phyloP scores from a whole-genome alignment of 2,113 vertebrate genomes.

The cattle (Bos taurus) region DNA sequence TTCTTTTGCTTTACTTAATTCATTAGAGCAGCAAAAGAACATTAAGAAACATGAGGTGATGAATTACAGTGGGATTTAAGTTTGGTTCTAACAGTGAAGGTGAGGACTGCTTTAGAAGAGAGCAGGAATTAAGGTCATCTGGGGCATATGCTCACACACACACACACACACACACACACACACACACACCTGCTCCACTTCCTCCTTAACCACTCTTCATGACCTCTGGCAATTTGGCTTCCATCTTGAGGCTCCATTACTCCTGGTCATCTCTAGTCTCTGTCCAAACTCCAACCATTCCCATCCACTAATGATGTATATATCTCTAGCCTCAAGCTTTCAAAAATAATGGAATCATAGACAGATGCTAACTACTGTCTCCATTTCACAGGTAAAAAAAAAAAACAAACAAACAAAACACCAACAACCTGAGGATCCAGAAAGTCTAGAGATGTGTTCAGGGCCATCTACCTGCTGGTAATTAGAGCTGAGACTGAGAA shows the following conservation, averaged over 20 bases:
- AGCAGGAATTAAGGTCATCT: not conserved
- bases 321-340: not conserved
- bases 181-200: not conserved
- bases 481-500: not conserved
- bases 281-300: not conserved
- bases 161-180: not conserved
- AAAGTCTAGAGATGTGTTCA: not conserved
- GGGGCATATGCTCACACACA: not conserved
- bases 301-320: not conserved
- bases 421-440: not conserved
- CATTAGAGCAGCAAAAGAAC: not conserved
- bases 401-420: fast-evolving
- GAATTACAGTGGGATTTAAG: not conserved
- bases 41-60: not conserved
- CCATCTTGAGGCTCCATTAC: not conserved
- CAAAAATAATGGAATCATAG: not conserved
- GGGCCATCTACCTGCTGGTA: not conserved
- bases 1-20: not conserved
- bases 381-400: not conserved
- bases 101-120: not conserved
- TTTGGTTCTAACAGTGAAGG: not conserved
- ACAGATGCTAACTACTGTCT: not conserved
- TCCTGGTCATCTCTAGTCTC: not conserved
- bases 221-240: not conserved
- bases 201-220: not conserved